phyloP scores from a whole-genome alignment of 2,113 vertebrate species.

The Dicentrarchus labrax region DNA sequence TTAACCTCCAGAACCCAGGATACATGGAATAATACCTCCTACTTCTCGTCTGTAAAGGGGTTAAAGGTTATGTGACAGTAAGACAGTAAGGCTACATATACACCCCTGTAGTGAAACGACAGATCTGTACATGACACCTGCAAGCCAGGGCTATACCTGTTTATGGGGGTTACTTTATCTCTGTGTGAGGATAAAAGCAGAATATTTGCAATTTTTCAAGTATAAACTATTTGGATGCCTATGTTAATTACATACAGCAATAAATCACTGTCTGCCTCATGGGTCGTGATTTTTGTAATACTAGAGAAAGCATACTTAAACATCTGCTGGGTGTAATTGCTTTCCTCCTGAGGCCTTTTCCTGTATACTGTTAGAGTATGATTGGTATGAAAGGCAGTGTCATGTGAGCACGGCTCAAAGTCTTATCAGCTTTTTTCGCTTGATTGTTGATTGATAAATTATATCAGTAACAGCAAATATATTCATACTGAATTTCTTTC shows the following conservation, averaged over 20 bases:
- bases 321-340: neutral
- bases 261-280: too few relatives aligned
- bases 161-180: neutral
- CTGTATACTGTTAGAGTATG: constrained; percentile 24
- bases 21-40: neutral
- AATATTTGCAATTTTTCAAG: too few relatives aligned
- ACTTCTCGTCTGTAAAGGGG: neutral
- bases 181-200: neutral
- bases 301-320: neutral
- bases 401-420: constrained; percentile 37
- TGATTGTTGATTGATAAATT: neutral
- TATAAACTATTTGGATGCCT: too few relatives aligned
- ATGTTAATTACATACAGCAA: too few relatives aligned
- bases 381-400: constrained; percentile 42
- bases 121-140: neutral
- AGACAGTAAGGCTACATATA: neutral
- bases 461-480: constrained; percentile 9
- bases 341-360: neutral
- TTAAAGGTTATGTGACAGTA: constrained; percentile 5
- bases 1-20: neutral
- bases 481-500: neutral
- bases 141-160: neutral
- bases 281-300: too few relatives aligned
- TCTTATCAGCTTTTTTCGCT: constrained; percentile 37
- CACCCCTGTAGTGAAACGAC: neutral